Evolutionary conservation across 2,888 invertebrate species (phyloP), one percentile per base, ranked within the genome.

Genomic region (Chromoteleia sp.): DNA sequence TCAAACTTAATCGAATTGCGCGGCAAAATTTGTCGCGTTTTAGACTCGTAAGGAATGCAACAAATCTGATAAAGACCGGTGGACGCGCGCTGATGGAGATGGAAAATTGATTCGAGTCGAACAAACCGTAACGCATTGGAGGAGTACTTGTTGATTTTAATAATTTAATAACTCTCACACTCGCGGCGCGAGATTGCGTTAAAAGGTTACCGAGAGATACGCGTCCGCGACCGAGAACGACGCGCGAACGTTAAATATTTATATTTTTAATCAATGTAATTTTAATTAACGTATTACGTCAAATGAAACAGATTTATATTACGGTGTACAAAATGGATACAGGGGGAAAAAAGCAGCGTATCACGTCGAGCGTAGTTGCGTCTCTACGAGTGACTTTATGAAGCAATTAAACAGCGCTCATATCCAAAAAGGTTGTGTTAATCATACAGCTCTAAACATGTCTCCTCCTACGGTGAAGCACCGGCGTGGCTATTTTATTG

Each of bases 361-460:
- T 1, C 36, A 56, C 39, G 33, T 73, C 21, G 14, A 43, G 25
- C 25, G 25, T n/a, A 6, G 41, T 15, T n/a, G 45, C 21, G 30
- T 68, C 39, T 68, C 39, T 30, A 14, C 36, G 48, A 33, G 50
- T 33, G 56, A 67, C 58, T 58, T 67, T 67, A 67, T 75, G 67
- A 75, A 75, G 75, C 67, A 67, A 76, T 76, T 76, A 76, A 43
- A 39, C 68, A 59, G 36, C 76, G 61, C 54, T 76, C 54, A 30
- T 41, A 30, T 52, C 52, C 67, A 59, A 59, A 67, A 67, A 76
- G 75, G 59, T 52, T 67, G 59, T 43, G 67, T 76, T 59, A 59
- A 58, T 67, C 75, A 65, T 58, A 50, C 58, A 67, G 41, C 30
- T 54, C 41, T 45, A 58, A 65, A 75, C 74, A 56, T 50, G 56